These are phyloP conservation scores for Esperia sulphurella DNA, from an alignment of 2,888 invertebrate species.

Conservation along the genomic window DNA sequence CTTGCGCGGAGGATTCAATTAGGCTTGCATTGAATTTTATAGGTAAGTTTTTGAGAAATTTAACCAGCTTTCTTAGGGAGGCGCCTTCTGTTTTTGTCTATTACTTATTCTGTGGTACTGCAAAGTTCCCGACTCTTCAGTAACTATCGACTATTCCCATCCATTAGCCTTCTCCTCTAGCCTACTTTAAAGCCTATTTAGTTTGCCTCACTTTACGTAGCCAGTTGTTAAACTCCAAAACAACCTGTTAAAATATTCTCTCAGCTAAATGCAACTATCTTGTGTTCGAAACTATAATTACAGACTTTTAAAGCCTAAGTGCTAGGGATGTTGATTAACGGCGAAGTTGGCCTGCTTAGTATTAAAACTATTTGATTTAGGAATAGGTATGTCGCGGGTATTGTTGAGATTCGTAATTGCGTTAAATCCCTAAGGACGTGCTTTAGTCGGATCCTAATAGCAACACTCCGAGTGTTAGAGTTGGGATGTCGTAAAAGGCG, in stretches of 20 bases:
- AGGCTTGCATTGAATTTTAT: too few species aligned
- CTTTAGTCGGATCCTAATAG: too few species aligned
- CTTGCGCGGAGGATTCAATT: too few species aligned
- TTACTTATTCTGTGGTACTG: too few species aligned
- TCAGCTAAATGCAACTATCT: constrained; percentile 8
- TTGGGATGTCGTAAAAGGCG: too few species aligned
- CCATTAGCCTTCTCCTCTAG: not conserved
- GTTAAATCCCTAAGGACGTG: too few species aligned
- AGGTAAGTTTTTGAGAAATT: too few species aligned
- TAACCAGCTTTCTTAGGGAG: too few species aligned
- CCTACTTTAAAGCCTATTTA: not conserved
- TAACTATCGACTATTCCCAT: not conserved
- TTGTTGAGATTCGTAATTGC: too few species aligned
- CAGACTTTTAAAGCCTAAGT: constrained; percentile 9
- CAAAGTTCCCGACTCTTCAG: not conserved
- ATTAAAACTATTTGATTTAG: not conserved
- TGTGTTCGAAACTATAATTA: constrained; percentile 7
- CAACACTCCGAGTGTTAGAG: too few species aligned
- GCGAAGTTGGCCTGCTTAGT: not conserved
- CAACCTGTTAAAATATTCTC: constrained; percentile 8
- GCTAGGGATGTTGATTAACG: constrained; percentile 9
- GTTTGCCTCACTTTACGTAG: not conserved
- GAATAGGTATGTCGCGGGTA: too few species aligned
- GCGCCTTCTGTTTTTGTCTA: too few species aligned
- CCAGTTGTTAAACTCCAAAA: not conserved